phyloP scores from a whole-genome alignment of 2,113 vertebrate genomes.

The Syrmaticus mikado region DNA sequence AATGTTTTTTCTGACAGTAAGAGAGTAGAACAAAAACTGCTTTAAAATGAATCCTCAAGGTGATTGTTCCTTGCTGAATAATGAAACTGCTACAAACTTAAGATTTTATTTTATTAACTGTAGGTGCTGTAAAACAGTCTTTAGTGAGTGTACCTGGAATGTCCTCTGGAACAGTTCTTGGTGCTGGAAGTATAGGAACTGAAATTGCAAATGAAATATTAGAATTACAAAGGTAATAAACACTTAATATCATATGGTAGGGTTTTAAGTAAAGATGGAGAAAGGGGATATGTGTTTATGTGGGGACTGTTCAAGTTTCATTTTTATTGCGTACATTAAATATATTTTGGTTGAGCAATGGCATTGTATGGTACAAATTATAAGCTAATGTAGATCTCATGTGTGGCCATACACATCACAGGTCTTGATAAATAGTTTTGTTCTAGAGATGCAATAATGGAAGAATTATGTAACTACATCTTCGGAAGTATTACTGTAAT shows the following conservation, averaged over 20 bases:
- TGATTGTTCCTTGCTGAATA: background rate
- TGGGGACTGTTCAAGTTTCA: background rate
- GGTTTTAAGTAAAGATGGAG: background rate
- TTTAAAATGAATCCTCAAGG: background rate
- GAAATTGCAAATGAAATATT: constrained; percentile 90
- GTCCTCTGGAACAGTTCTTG: constrained; percentile 83
- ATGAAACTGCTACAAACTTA: background rate
- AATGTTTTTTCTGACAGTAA: background rate
- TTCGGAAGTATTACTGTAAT: background rate
- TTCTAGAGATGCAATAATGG: background rate
- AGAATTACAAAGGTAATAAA: constrained; percentile 87
- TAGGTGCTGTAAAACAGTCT: constrained; percentile 82
- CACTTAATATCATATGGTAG: background rate
- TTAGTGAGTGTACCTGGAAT: constrained; percentile 81
- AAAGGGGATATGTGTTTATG: background rate
- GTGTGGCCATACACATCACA: background rate
- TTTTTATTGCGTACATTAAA: background rate
- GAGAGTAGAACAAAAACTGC: background rate
- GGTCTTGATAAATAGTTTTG: background rate
- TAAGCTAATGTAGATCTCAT: background rate
- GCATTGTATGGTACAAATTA: background rate
- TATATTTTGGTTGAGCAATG: background rate
- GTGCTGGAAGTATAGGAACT: constrained; percentile 89
- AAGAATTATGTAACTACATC: background rate
- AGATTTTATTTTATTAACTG: constrained; percentile 15